Evolutionary conservation across 2,113 vertebrate genomes (phyloP).

Genomic region (Ancistrus triradiatus): DNA sequence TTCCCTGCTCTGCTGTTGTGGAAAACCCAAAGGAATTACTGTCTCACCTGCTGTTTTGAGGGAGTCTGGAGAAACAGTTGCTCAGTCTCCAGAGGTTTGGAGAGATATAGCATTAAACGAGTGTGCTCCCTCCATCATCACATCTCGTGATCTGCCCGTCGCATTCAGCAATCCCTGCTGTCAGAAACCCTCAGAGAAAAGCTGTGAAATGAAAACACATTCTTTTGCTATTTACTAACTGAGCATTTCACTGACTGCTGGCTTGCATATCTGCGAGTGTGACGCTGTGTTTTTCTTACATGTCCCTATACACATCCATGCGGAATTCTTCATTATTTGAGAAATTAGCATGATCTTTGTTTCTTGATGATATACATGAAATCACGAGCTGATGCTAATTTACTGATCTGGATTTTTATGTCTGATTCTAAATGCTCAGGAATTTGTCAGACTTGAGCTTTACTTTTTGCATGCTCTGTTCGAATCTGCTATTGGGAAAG

Average conservation of each 20-base stretch:
- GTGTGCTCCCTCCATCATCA: constrained; percentile 45
- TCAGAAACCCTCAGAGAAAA: constrained; percentile 23
- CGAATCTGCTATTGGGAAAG: neutral
- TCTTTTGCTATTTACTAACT: constrained; percentile 25
- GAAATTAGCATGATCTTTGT: neutral
- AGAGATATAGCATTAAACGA: constrained; percentile 50
- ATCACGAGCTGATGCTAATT: neutral
- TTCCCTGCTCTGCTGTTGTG: constrained; percentile 48
- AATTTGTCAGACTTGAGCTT: neutral
- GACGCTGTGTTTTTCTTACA: neutral
- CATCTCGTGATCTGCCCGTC: constrained; percentile 42
- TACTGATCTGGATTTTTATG: neutral
- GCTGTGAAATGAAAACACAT: constrained; percentile 3
- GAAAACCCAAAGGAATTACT: constrained; percentile 47
- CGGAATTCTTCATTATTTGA: neutral
- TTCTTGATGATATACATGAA: too few relatives aligned
- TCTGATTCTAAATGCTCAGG: neutral
- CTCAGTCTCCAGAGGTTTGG: constrained; percentile 39
- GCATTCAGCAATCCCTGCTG: constrained; percentile 27
- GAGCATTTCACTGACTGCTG: constrained; percentile 19
- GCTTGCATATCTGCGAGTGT: neutral
- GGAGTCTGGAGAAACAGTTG: constrained; percentile 49
- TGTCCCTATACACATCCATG: neutral
- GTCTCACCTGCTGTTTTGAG: constrained; percentile 48
- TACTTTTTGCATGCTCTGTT: neutral